Conservation (phyloP, 2,797 vertebrate species). For the Dromococcyx pavoninus region DNA sequence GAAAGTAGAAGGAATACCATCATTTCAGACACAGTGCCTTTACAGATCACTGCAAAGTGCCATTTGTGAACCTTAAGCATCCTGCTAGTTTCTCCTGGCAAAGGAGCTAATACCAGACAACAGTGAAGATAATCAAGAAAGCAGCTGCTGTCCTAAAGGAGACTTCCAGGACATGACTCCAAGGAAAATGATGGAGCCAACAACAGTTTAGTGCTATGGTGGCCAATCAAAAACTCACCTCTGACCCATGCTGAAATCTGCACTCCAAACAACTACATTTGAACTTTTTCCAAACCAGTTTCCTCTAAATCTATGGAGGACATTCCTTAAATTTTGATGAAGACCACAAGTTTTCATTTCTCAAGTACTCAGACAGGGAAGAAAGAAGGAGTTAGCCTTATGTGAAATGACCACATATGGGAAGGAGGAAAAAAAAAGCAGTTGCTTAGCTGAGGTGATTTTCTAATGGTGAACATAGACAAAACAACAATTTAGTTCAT, state of each 20-base stretch:
- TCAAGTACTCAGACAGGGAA: conserved; percentile 40
- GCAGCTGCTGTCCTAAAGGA: neutral
- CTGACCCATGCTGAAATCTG: neutral
- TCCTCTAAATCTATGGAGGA: conserved; percentile 43
- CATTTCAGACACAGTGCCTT: neutral
- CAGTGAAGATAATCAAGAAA: neutral
- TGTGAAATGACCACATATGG: conserved; percentile 24
- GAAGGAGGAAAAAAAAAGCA: conserved; percentile 23
- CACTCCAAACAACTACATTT: neutral
- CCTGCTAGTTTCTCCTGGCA: neutral
- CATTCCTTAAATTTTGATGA: conserved; percentile 63
- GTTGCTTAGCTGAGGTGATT: neutral
- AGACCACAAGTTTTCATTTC: conserved; percentile 56
- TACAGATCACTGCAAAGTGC: neutral
- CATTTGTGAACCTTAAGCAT: neutral
- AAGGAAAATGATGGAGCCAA: neutral
- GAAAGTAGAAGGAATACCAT: neutral
- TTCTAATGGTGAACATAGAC: neutral
- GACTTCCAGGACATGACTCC: neutral
- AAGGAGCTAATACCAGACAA: neutral
- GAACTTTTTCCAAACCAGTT: conserved; percentile 45
- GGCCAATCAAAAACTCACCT: conserved; percentile 18
- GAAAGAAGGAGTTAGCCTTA: no score
- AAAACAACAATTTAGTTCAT: neutral
- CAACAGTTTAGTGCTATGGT: neutral